Base-by-base conservation (phyloP, 2,888 invertebrate species). In the Glyphotaelius pellucidus region DNA sequence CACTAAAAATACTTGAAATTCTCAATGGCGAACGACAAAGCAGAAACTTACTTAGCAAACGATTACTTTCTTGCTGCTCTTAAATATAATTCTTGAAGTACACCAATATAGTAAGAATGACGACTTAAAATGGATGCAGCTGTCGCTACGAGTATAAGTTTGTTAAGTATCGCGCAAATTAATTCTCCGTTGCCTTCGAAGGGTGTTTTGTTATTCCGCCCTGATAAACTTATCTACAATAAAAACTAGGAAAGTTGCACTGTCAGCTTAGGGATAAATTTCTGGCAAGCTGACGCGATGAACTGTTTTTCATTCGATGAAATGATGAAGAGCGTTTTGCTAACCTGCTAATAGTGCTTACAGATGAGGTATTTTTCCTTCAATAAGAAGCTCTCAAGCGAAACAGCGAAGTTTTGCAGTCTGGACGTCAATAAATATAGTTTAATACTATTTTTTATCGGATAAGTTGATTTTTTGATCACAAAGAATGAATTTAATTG, bases 91-190 rank as follows among this genome's bases (percentile, higher is more conserved):
- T 19, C 52, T 52, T 4, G 19, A 52, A 52, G 52, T 52, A 52
- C 52, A 19, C 38, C 52, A 19, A 52, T 52, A 52, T 67, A 25
- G n/a, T n/a, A n/a, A n/a, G 52, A 67, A 67, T 67, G 52, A 5
- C 14, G 83, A 32, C 83, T 83, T 31, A 31, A 83, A 83, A 32
- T 30, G 83, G 83, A 35, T 83, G 83, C 83, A 83, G 83, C 83
- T 83, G 83, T 83, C 35, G 83, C 83, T 83, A 83, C 32, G 83
- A 31, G 32, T 32, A 83, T 31, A 83, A 83, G 83, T 83, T 83
- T 25, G 83, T 83, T 83, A 83, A 83, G 83, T 83, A 83, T 83
- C 83, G 83, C 83, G 35, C 32, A 35, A 83, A 83, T 83, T 83
- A 83, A 83, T 35, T 35, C 83, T 32, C 83, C 25, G 83, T 83